phyloP scores from a whole-genome alignment of 1,140 invertebrate genomes.

The Drosophila arizonae region DNA sequence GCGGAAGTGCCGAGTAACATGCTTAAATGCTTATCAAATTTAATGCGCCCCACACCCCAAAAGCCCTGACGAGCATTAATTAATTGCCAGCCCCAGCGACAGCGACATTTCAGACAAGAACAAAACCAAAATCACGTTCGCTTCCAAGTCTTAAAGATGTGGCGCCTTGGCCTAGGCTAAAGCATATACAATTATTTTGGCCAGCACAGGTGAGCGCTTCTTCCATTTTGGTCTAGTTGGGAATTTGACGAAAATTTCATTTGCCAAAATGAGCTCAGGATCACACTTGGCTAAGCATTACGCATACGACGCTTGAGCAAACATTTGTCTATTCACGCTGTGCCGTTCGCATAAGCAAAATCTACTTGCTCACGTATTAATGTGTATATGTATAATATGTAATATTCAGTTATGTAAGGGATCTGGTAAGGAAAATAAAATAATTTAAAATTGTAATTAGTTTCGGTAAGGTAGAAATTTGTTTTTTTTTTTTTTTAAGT shows the following conservation, averaged over 20 bases:
- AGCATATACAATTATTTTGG: conserved; percentile 20
- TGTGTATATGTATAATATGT: no score
- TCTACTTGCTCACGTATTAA: background rate
- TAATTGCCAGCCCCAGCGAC: conserved; percentile 57
- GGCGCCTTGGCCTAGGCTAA: background rate
- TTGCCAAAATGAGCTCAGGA: conserved; percentile 28
- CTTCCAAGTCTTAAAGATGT: conserved; percentile 19
- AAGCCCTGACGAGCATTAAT: conserved; percentile 55
- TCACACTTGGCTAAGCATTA: conserved; percentile 30
- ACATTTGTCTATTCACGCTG: conserved; percentile 3
- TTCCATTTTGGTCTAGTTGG: background rate
- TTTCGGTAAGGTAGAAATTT: no score
- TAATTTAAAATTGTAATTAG: no score
- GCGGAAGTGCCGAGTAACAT: conserved; percentile 77
- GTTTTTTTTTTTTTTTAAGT: no score
- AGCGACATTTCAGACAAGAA: conserved; percentile 21
- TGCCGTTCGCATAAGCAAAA: background rate
- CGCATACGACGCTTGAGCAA: conserved; percentile 18
- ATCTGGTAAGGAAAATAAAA: no score
- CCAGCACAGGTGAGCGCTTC: conserved; percentile 3
- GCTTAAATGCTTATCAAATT: conserved; percentile 81
- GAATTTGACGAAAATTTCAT: conserved; percentile 29
- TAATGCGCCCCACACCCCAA: conserved; percentile 52
- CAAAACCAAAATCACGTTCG: background rate
- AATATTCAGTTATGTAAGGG: no score